phyloP scores from a whole-genome alignment of 2,888 invertebrate species.

The Coenonympha arcania region DNA sequence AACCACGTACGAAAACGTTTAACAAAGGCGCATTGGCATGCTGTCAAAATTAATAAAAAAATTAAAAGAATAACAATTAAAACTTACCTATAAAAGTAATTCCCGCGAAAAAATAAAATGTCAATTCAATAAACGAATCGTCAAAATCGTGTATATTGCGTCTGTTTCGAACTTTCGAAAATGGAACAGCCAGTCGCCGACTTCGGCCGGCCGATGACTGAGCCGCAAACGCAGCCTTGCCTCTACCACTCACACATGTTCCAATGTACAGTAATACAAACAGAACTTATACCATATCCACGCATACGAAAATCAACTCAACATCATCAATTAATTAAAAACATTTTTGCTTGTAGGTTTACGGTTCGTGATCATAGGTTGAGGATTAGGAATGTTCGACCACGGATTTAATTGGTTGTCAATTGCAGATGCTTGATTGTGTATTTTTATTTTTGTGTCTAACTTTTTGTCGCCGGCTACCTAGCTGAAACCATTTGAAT shows the following conservation, averaged over 20 bases:
- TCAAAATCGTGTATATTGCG: slow-evolving; percentile 5
- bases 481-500: neutral
- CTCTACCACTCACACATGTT: slow-evolving; percentile 25
- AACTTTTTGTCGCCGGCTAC: neutral
- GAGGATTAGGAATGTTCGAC: slow-evolving; percentile 12
- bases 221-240: slow-evolving; percentile 36
- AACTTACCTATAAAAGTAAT: neutral
- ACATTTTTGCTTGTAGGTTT: neutral
- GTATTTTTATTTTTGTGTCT: slow-evolving; percentile 5
- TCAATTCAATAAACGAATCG: slow-evolving; percentile 1
- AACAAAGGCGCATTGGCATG: neutral
- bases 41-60: neutral
- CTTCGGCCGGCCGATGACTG: slow-evolving; percentile 59
- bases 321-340: neutral
- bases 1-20: neutral
- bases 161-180: slow-evolving; percentile 30
- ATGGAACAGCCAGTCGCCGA: slow-evolving; percentile 45
- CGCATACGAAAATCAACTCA: slow-evolving; percentile 8
- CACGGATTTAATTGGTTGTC: slow-evolving; percentile 15
- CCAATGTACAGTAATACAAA: slow-evolving; percentile 18
- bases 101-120: neutral
- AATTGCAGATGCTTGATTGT: slow-evolving; percentile 15
- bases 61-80: neutral
- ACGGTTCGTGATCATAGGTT: neutral
- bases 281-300: slow-evolving; percentile 3